Evolutionary conservation across 1,140 invertebrate genomes (phyloP).

Genomic region (Penaeus vannamei): DNA sequence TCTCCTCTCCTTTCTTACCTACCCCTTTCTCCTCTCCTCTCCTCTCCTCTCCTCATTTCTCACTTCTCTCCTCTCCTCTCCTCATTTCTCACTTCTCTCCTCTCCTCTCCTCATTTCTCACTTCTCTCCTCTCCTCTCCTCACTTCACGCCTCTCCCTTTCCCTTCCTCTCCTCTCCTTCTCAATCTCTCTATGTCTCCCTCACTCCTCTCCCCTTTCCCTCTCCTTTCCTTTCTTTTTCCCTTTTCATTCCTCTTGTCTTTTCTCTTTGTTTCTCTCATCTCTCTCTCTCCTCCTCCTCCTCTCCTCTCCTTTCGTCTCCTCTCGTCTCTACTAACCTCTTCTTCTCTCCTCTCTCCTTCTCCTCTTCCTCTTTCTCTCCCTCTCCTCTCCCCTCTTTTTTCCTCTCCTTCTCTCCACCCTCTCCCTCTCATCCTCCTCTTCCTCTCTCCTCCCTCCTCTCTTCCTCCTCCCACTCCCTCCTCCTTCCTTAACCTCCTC

Average conservation of each 20-base stretch:
- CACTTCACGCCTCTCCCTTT: constrained; percentile 13
- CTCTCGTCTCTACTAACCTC: not conserved
- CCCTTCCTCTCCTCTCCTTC: not conserved
- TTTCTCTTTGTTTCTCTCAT: not conserved
- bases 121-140: not conserved
- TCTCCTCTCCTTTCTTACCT: not conserved
- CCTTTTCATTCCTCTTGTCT: not conserved
- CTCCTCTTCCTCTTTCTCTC: not conserved
- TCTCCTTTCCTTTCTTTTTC: not conserved
- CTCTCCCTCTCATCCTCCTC: too few species aligned
- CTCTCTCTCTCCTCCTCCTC: not conserved
- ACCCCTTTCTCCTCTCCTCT: not conserved
- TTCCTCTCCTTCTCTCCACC: too few species aligned
- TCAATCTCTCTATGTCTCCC: too few species aligned
- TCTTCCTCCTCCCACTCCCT: not conserved
- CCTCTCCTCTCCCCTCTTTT: not conserved
- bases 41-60: not conserved
- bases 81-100: not conserved
- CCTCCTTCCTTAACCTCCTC: not conserved
- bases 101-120: not conserved
- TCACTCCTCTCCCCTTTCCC: not conserved
- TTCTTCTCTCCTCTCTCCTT: not conserved
- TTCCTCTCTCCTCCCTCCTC: too few species aligned
- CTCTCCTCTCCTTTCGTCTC: not conserved
- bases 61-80: not conserved